Base-by-base conservation (phyloP, 2,113 vertebrate genomes). In the Polypterus senegalus region DNA sequence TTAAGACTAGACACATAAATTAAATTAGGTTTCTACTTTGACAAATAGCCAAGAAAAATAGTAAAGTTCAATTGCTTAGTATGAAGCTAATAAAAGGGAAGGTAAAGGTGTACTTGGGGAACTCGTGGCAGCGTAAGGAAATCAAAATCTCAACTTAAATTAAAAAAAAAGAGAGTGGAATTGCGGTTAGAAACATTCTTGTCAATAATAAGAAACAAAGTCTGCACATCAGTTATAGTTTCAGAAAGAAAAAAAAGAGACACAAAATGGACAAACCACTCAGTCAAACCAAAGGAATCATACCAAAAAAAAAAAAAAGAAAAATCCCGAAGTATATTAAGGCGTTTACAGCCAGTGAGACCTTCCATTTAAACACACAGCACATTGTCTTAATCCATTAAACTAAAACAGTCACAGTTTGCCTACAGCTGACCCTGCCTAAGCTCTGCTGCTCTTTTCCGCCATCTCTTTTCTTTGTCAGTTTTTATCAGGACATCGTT, bases 391-490 rank as follows among this genome's bases (percentile, higher is more conserved):
- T 76, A 81, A 79, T 82, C 77, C 79, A 85, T 82, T 86, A 82
- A 81, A 83, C 82, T 79, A 83, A 82, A 83, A 79, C 76, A 71
- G 77, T 69, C 76, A 73, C 54, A 11, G 70, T 71, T 74, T 71
- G 63, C 67, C 73, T 74, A 67, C 64, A 1, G 47, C 63, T 9
- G 1, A 68, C 76, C 70, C 65, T 61, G 65, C 71, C 66, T 51
- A 61, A 59, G 54, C 27, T 59, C 68, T 48, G 56, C 64, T 27
- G 8, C 47, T 47, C 69, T 49, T 9, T 49, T 60, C 55, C 45
- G 2, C 59, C 56, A 27, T 57, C 47, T 64, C 70, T 27, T 27
- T 27, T 27, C 27, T 27, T 27, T 27, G 27, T 27, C 27, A 27
- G 27, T 27, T 27, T 27, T 27, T 27, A 27, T 27, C 27, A 27